Evolutionary conservation across 2,113 vertebrate species (phyloP).

Genomic region (Centropristis striata): DNA sequence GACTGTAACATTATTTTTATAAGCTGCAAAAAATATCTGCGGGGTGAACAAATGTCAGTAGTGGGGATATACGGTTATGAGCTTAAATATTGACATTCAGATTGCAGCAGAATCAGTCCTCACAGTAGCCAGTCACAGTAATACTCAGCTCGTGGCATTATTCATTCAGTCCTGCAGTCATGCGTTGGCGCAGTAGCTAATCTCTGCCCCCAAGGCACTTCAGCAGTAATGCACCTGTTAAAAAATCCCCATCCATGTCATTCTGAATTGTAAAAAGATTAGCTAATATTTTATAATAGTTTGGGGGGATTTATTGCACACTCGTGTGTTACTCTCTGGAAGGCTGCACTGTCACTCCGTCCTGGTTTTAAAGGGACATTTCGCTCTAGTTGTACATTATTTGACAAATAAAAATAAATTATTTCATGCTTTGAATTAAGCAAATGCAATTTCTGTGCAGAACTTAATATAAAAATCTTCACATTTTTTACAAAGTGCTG

Average conservation of each 20-base stretch:
- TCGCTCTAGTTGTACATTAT: too few relatives aligned
- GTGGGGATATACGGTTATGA: slow-evolving; percentile 30
- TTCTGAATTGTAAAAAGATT: slow-evolving; percentile 72
- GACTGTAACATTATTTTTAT: slow-evolving; percentile 52
- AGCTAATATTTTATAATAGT: slow-evolving; percentile 74
- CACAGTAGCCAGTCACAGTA: slow-evolving; percentile 37
- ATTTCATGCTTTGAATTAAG: neutral
- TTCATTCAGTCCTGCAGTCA: slow-evolving; percentile 68
- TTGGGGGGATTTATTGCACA: slow-evolving; percentile 58
- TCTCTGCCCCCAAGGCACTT: slow-evolving; percentile 72
- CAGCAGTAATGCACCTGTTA: slow-evolving; percentile 73
- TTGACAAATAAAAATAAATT: too few relatives aligned
- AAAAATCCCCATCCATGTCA: slow-evolving; percentile 70
- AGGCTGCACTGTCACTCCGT: slow-evolving; percentile 25
- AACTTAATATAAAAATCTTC: neutral
- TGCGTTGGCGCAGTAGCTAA: slow-evolving; percentile 64
- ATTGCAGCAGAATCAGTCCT: slow-evolving; percentile 53
- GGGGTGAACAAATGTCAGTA: slow-evolving; percentile 56
- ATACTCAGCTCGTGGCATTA: slow-evolving; percentile 60
- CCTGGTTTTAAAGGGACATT: neutral
- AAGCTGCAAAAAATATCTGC: slow-evolving; percentile 57
- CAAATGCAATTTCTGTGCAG: neutral
- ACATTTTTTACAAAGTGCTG: slow-evolving; percentile 11
- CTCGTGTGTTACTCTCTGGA: slow-evolving; percentile 40
- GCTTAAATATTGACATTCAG: slow-evolving; percentile 70